phyloP scores from a whole-genome alignment of 2,888 invertebrate species.

The Monoplex corrugatus region DNA sequence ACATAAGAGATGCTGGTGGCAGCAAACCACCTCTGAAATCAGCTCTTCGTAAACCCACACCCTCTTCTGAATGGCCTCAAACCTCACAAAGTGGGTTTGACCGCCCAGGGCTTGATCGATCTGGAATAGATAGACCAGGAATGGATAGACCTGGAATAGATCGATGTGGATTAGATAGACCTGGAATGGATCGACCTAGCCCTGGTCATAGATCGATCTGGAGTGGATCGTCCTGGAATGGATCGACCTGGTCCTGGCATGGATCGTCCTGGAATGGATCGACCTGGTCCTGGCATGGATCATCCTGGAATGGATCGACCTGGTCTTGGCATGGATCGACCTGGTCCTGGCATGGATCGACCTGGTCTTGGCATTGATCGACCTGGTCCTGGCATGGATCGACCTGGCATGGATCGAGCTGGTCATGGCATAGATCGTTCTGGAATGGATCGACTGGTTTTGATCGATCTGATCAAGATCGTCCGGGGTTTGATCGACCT shows the following conservation, averaged over 20 bases:
- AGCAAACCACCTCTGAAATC: background rate
- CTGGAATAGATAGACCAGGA: background rate
- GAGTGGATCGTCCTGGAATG: background rate
- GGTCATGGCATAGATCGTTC: background rate
- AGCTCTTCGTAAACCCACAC: background rate
- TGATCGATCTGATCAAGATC: background rate
- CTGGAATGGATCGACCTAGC: background rate
- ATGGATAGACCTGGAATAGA: background rate
- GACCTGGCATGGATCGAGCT: slow-evolving; percentile 4
- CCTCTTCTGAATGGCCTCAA: background rate
- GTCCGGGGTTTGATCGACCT: background rate
- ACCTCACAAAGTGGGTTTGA: background rate
- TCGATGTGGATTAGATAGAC: background rate
- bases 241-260: background rate
- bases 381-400: background rate
- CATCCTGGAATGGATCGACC: background rate
- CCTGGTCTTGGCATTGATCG: background rate
- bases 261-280: slow-evolving; percentile 3
- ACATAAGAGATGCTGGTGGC: background rate
- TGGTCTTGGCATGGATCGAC: background rate
- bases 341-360: background rate
- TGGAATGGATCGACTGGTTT: background rate
- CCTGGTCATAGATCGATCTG: background rate
- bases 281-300: slow-evolving; percentile 4
- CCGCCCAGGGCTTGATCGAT: background rate